Base-by-base conservation (phyloP, 2,797 vertebrate genomes). In the Graptemys geographica region DNA sequence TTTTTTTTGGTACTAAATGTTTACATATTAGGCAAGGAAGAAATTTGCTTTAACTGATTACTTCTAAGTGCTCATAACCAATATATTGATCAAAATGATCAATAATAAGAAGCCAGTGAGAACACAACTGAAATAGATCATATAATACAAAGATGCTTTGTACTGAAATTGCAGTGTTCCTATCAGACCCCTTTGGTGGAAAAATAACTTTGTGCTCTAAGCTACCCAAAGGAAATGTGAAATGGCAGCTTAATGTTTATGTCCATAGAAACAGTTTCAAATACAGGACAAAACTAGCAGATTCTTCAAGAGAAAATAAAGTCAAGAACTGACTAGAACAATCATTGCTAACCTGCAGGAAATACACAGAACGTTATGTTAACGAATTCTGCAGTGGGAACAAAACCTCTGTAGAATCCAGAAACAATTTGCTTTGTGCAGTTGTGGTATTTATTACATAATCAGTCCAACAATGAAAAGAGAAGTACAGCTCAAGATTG, bases 331-430 rank as follows among this genome's bases (percentile, higher is more conserved):
- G 80, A 88, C 41, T 92, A 49, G 88, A 91, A 41, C 62, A 94
- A 80, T 37, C 51, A 82, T 51, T 56, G 91, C 83, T 90, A 89
- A 92, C 87, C 81, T 95, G 93, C 89, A 93, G 94, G 89, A 83
- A 94, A 53, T 23, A 90, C 5, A 91, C 9, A 96, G 65, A 94
- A 86, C 78, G 86, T 90, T 90, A 81, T 82, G 93, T 88, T 92
- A 86, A 82, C 83, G 56, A 95, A 95, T 95, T 95, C 78, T 88
- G 59, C 19, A 85, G 81, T 69, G 91, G 88, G 79, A 94, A 94
- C 27, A 89, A 93, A 94, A 93, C 11, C 47, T 86, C 83, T 47
- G 28, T 91, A 86, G 47, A 76, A 89, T 28, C 25, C 91, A 95
- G 37, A 57, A 94, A 89, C 19, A 37, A 76, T 95, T 87, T 92